Conservation (phyloP, 2,888 invertebrate genomes). For the Amphipoea oculea region DNA sequence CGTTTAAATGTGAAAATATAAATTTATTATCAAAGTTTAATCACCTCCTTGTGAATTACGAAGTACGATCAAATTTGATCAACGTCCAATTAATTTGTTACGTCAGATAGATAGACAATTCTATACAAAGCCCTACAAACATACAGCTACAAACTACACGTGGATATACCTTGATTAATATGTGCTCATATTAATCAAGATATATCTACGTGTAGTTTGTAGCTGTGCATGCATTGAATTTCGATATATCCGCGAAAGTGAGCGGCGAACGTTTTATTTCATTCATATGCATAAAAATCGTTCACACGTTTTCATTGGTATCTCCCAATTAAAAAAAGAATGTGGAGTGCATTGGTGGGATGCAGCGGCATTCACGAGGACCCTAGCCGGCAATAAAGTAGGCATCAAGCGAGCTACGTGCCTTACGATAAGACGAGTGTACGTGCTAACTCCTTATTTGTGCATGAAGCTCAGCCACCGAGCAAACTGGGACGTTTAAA, state of each 20-base stretch:
- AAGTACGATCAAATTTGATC: slow-evolving; percentile 59
- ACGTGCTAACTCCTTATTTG: slow-evolving; percentile 80
- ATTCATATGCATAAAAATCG: slow-evolving; percentile 45
- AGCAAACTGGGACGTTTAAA: slow-evolving; percentile 74
- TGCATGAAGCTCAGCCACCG: slow-evolving; percentile 72
- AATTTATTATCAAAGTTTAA: slow-evolving; percentile 56
- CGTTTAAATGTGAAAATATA: slow-evolving; percentile 20
- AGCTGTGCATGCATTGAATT: neutral
- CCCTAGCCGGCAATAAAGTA: slow-evolving; percentile 82
- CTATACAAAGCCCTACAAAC: slow-evolving; percentile 40
- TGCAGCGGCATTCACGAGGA: slow-evolving; percentile 73
- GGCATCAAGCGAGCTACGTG: slow-evolving; percentile 84
- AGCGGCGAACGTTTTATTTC: slow-evolving; percentile 23
- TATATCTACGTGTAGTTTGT: too few relatives aligned
- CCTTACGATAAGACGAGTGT: slow-evolving; percentile 78
- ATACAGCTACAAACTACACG: slow-evolving; percentile 7
- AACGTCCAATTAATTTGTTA: slow-evolving; percentile 62
- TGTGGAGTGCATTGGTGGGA: slow-evolving; percentile 76
- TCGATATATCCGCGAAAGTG: slow-evolving; percentile 12
- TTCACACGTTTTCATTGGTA: slow-evolving; percentile 65
- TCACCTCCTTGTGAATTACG: slow-evolving; percentile 53
- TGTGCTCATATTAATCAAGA: neutral
- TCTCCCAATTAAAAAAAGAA: slow-evolving; percentile 73
- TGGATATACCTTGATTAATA: slow-evolving; percentile 24
- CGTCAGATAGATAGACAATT: slow-evolving; percentile 52